Conservation (phyloP, 2,113 vertebrate genomes). For the Colistium nudipinnis region DNA sequence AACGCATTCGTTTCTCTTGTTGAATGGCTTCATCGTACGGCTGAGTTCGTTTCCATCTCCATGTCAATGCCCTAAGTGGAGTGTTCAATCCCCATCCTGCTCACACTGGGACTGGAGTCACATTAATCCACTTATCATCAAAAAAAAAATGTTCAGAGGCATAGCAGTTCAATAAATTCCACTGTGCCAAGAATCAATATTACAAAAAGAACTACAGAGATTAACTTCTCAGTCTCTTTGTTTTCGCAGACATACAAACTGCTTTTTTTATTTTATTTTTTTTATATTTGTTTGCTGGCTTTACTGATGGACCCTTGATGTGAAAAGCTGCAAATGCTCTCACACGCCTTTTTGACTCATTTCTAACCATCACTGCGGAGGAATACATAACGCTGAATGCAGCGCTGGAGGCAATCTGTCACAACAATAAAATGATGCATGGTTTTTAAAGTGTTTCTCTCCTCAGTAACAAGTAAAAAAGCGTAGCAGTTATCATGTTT, state of each 20-base stretch:
- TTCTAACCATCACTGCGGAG: slow-evolving; percentile 28
- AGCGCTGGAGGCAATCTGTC: slow-evolving; percentile 51
- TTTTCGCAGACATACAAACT: not conserved
- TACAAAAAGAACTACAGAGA: not conserved
- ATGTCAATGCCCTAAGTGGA: not conserved
- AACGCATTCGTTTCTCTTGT: too few species aligned
- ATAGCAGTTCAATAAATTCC: slow-evolving; percentile 14
- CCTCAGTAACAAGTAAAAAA: slow-evolving; percentile 51
- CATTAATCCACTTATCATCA: slow-evolving; percentile 14
- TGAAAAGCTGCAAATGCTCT: slow-evolving; percentile 29
- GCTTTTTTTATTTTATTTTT: slow-evolving; percentile 11
- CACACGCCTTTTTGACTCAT: slow-evolving; percentile 31
- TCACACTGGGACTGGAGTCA: not conserved
- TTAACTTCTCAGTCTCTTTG: slow-evolving; percentile 9
- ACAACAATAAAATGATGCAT: slow-evolving; percentile 42
- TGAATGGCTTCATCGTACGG: not conserved
- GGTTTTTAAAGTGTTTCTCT: slow-evolving; percentile 49
- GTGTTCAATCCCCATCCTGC: not conserved
- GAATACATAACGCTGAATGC: slow-evolving; percentile 29
- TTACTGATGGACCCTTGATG: slow-evolving; percentile 32
- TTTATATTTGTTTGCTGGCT: not conserved
- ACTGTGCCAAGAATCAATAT: not conserved
- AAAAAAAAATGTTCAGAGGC: not conserved
- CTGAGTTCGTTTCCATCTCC: not conserved
- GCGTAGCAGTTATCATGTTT: slow-evolving; percentile 36